Conservation (phyloP, 2,888 invertebrate genomes). For the Dichetophora obliterata region DNA sequence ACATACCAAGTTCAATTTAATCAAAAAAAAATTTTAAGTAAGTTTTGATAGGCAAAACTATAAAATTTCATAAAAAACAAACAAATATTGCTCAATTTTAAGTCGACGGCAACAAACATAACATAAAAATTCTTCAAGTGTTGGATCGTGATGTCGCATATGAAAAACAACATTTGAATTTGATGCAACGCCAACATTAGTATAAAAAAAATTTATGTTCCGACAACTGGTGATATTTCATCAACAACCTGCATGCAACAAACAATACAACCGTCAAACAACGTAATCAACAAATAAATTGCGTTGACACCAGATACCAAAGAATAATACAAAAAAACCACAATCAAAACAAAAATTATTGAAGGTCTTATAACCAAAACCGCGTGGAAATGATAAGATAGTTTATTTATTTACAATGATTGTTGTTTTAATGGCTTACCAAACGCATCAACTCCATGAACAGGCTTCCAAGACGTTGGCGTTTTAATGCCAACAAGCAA, state of each 20-base stretch:
- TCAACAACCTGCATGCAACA: not conserved
- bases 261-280: not conserved
- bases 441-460: not conserved
- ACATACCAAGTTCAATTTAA: no score
- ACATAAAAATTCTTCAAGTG: no score
- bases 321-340: not conserved
- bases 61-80: no score
- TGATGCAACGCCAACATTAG: no score
- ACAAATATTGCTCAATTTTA: no score
- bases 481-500: not conserved
- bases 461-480: not conserved
- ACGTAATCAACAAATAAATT: conserved; percentile 5
- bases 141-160: no score
- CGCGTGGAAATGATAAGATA: conserved; percentile 10
- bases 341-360: conserved; percentile 6
- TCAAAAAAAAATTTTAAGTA: no score
- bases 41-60: no score
- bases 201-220: not conserved
- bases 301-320: not conserved
- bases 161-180: no score
- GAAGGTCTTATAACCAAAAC: conserved; percentile 31
- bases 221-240: not conserved
- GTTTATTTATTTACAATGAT: not conserved
- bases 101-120: no score
- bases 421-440: not conserved